These are phyloP conservation scores for Hyphantria cunea DNA, from an alignment of 1,140 invertebrate species.

Conservation along the genomic window DNA sequence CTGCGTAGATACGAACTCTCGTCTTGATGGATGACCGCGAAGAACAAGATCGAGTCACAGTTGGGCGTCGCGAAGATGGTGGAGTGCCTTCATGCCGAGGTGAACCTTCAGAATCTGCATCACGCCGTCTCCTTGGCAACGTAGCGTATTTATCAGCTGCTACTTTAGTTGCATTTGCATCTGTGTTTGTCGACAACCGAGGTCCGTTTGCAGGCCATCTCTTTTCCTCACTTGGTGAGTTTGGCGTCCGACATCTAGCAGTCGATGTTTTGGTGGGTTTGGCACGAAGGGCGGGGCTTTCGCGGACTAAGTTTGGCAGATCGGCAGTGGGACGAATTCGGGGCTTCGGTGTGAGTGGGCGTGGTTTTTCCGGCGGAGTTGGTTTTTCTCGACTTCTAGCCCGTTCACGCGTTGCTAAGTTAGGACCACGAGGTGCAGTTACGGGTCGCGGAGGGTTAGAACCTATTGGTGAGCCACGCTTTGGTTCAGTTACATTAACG, in stretches of 20 bases:
- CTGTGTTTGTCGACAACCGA: slow-evolving; percentile 60
- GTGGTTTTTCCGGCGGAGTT: slow-evolving; percentile 63
- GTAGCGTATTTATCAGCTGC: slow-evolving; percentile 89
- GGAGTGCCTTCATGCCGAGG: slow-evolving; percentile 75
- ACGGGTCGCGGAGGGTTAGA: slow-evolving; percentile 81
- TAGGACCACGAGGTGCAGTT: slow-evolving; percentile 78
- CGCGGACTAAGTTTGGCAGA: slow-evolving; percentile 77
- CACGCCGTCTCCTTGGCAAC: slow-evolving; percentile 86
- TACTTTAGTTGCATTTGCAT: slow-evolving; percentile 77
- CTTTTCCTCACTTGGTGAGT: slow-evolving; percentile 86
- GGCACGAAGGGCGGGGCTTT: slow-evolving; percentile 77
- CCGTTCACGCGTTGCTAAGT: slow-evolving; percentile 76
- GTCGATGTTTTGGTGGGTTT: slow-evolving; percentile 83
- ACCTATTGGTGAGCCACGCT: slow-evolving; percentile 61
- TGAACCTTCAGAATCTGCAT: slow-evolving; percentile 81
- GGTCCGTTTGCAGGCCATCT: slow-evolving; percentile 83
- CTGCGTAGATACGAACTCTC: slow-evolving; percentile 89
- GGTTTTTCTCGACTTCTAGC: slow-evolving; percentile 82
- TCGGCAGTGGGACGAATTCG: slow-evolving; percentile 81
- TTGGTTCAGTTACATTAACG: slow-evolving; percentile 67
- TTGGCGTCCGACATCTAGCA: slow-evolving; percentile 83
- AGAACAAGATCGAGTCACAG: slow-evolving; percentile 79
- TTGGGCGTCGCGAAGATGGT: slow-evolving; percentile 69
- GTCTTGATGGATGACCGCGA: slow-evolving; percentile 80
- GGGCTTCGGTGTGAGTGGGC: slow-evolving; percentile 81